Base-by-base conservation (phyloP, 2,113 vertebrate species). In the Hippoglossus stenolepis region DNA sequence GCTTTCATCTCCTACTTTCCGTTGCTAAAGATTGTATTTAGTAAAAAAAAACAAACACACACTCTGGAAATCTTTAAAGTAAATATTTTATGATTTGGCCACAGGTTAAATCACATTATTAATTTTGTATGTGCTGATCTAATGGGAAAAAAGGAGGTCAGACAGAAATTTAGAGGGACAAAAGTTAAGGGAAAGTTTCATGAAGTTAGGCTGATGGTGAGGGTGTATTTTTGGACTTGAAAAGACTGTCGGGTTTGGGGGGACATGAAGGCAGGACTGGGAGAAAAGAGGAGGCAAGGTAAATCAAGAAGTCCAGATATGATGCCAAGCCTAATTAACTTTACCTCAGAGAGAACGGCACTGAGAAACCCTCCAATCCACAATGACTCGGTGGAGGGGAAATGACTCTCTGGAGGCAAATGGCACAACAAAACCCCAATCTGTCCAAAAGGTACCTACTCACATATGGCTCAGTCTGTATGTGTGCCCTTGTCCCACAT, bases 291-390 rank as follows among this genome's bases (percentile, higher is more conserved):
- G 63, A 77, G 74, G 82, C 72, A 60, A 75, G 62, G 71, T 80
- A 80, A 64, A 85, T 83, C 66, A 75, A 70, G 70, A 70, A 79
- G 82, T 85, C 75, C 70, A 77, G 79, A 80, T 84, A 66, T 84
- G 85, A 82, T 88, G 90, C 91, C 92, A 93, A 77, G 78, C 47
- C 90, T 89, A 92, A 92, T 94, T 93, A 93, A 84, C 75, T 89
- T 60, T 75, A 85, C 84, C 85, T 90, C 74, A 26, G 81, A 88
- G 89, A 87, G 35, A 69, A 60, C 2, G 9, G 61, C 40, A 70
- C 43, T 73, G 63, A 56, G 70, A 66, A 83, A 86, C 24, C 56
- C 51, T n/a, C 20, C 51, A 9, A 9, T 54, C 51, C 51, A 54
- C 18, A n/a, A n/a, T 54, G 51, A n/a, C 18, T 54, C 7, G 51